Evolutionary conservation across 2,113 vertebrate genomes (phyloP).

Genomic region (Baryphthengus martii): DNA sequence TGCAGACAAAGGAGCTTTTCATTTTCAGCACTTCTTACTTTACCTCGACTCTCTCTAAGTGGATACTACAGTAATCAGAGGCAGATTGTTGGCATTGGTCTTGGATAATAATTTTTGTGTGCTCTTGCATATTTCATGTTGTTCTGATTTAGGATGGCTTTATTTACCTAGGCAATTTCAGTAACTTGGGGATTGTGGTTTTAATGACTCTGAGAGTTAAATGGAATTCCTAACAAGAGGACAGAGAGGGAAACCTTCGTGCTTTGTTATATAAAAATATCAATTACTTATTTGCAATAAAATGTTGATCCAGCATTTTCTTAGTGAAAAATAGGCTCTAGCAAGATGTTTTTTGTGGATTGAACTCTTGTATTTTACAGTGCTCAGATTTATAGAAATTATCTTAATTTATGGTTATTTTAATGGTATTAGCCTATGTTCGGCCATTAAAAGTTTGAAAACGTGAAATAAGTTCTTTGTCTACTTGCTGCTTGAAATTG

Average conservation of each 20-base stretch:
- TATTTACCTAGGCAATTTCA: neutral
- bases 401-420: neutral
- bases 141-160: neutral
- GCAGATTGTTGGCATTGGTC: neutral
- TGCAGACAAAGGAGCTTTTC: neutral
- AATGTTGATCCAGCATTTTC: neutral
- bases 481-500: neutral
- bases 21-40: neutral
- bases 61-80: neutral
- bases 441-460: neutral
- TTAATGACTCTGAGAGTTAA: neutral
- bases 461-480: neutral
- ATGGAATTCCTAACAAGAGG: neutral
- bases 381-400: neutral
- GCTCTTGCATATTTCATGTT: neutral
- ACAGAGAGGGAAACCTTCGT: neutral
- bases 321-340: neutral
- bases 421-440: neutral
- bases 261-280: neutral
- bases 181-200: neutral
- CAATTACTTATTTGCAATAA: neutral
- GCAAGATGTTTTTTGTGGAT: neutral
- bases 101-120: neutral
- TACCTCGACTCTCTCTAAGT: neutral
- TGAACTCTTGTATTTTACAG: neutral